These are phyloP conservation scores for Oenanthe melanoleuca DNA, from an alignment of 2,113 vertebrate species.

Conservation along the genomic window DNA sequence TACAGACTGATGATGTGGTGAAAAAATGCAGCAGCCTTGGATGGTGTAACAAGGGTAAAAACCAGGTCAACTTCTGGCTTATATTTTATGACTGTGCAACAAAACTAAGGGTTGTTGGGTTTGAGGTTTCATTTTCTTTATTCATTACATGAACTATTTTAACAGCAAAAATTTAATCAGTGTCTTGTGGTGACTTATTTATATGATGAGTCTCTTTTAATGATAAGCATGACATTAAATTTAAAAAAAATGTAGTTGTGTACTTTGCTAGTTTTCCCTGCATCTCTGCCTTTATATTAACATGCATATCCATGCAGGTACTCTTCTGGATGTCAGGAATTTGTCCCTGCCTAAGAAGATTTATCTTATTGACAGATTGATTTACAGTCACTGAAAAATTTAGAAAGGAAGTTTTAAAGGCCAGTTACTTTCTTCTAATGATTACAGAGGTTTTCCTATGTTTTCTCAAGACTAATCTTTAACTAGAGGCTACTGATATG, in stretches of 20 bases:
- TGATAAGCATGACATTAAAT: background rate
- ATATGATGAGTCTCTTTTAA: background rate
- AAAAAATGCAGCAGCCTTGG: background rate
- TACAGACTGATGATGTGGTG: background rate
- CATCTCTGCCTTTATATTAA: background rate
- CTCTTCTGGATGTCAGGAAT: background rate
- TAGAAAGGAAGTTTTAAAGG: background rate
- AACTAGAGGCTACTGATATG: background rate
- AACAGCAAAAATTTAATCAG: constrained; percentile 19
- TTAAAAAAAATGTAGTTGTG: background rate
- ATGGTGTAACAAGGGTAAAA: background rate
- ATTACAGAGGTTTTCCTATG: background rate
- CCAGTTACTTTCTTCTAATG: background rate
- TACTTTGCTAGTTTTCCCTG: background rate
- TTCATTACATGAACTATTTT: background rate
- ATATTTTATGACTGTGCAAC: background rate
- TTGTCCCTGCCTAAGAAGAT: background rate
- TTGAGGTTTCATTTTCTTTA: background rate
- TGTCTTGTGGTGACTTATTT: background rate
- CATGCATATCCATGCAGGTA: background rate
- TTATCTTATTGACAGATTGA: background rate
- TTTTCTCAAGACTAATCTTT: background rate
- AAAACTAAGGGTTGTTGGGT: background rate
- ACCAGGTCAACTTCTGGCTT: background rate
- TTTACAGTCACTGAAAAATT: background rate